Evolutionary conservation across 2,797 vertebrate species (phyloP).

Genomic region (Neomorphus geoffroyi): DNA sequence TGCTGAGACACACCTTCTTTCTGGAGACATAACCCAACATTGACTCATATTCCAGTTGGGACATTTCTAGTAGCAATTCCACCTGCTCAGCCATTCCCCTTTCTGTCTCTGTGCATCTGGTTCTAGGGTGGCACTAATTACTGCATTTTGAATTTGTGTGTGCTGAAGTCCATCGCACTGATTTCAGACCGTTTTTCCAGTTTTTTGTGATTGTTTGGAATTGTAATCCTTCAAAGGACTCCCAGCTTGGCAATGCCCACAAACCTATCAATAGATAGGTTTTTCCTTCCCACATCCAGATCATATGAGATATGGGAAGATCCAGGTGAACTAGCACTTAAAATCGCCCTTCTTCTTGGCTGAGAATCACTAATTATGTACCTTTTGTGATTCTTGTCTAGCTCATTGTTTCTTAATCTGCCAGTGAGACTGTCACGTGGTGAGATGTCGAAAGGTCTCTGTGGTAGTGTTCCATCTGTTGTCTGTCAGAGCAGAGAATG

Average conservation of each 20-base stretch:
- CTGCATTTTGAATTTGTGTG: not conserved
- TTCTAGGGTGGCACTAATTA: not conserved
- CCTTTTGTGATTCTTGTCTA: not conserved
- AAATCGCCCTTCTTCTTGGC: not conserved
- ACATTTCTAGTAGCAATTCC: not conserved
- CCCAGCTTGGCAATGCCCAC: not conserved
- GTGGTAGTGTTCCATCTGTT: not conserved
- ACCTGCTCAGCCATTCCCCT: not conserved
- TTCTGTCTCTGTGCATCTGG: not conserved
- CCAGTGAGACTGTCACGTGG: not conserved
- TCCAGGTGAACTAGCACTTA: not conserved
- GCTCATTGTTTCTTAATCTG: not conserved
- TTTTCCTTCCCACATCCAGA: not conserved
- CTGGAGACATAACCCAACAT: not conserved
- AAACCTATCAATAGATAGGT: not conserved
- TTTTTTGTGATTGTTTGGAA: not conserved
- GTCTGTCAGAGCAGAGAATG: not conserved
- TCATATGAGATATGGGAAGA: not conserved
- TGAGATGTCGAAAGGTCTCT: not conserved
- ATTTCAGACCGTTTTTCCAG: not conserved
- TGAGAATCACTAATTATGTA: not conserved
- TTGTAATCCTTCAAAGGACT: not conserved
- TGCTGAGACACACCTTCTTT: not conserved
- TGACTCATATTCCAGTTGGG: not conserved
- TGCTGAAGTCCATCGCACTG: not conserved